Evolutionary conservation across 2,888 invertebrate genomes (phyloP).

Genomic region (Mantis religiosa): DNA sequence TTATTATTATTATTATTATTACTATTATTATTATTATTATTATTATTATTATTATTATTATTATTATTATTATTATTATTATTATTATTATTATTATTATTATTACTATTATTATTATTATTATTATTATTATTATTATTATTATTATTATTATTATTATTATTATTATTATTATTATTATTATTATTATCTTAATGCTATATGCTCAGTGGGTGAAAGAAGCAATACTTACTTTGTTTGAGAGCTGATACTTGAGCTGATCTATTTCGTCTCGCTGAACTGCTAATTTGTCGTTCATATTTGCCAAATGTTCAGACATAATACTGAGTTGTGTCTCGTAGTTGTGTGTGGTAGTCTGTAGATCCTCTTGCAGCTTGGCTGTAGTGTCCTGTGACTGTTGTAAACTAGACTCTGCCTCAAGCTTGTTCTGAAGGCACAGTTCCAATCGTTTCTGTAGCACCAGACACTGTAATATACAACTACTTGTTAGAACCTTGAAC

Average conservation of each 20-base stretch:
- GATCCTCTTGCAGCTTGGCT: constrained; percentile 61
- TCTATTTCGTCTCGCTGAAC: constrained; percentile 76
- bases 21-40: too few species aligned
- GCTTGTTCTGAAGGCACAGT: constrained; percentile 52
- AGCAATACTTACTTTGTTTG: constrained; percentile 46
- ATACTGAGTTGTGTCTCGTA: constrained; percentile 69
- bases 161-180: too few species aligned
- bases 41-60: too few species aligned
- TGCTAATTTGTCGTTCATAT: constrained; percentile 80
- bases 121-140: too few species aligned
- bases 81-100: too few species aligned
- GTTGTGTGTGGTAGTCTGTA: constrained; percentile 56
- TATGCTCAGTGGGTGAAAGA: background rate
- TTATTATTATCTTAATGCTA: background rate
- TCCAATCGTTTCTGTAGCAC: constrained; percentile 54
- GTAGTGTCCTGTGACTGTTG: constrained; percentile 47
- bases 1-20: too few species aligned
- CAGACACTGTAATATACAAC: constrained; percentile 45
- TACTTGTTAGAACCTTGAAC: background rate
- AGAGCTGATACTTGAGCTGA: constrained; percentile 58
- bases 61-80: too few species aligned
- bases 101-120: too few species aligned
- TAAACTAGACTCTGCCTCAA: constrained; percentile 51
- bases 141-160: too few species aligned
- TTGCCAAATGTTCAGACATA: constrained; percentile 73